These are phyloP conservation scores for Trichosurus vulpecula DNA, from an alignment of 2,797 vertebrate genomes.

Conservation along the genomic window DNA sequence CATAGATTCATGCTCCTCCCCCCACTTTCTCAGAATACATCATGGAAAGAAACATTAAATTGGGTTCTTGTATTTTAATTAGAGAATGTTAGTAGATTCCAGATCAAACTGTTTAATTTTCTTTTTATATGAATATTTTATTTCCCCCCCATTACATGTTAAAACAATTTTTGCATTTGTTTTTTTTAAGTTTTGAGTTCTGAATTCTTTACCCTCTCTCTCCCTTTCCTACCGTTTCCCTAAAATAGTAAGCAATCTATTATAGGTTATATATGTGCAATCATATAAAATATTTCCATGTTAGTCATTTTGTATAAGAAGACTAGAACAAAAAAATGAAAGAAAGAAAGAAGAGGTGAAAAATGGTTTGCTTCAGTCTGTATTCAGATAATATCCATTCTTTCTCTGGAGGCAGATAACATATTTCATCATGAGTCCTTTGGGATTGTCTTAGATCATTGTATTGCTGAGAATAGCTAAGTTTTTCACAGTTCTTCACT, in stretches of 20 bases:
- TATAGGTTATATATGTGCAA: background rate
- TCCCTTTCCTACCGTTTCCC: background rate
- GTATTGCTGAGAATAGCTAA: background rate
- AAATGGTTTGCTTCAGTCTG: background rate
- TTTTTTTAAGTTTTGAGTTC: background rate
- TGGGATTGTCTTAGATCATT: background rate
- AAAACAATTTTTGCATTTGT: background rate
- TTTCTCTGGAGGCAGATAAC: background rate
- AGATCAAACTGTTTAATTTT: background rate
- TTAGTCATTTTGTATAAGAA: background rate
- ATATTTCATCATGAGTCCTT: background rate
- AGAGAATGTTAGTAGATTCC: background rate
- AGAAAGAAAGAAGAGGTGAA: background rate
- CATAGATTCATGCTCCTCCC: background rate
- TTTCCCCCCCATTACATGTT: background rate
- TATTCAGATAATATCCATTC: background rate
- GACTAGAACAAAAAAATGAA: background rate
- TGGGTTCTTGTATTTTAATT: background rate
- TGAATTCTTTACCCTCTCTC: background rate
- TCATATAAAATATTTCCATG: background rate
- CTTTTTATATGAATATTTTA: background rate
- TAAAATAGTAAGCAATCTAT: background rate
- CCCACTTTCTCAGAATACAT: conserved; percentile 31
- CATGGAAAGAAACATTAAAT: background rate
- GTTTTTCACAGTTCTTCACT: background rate